phyloP scores from a whole-genome alignment of 1,140 invertebrate species.

The Prorops nasuta region DNA sequence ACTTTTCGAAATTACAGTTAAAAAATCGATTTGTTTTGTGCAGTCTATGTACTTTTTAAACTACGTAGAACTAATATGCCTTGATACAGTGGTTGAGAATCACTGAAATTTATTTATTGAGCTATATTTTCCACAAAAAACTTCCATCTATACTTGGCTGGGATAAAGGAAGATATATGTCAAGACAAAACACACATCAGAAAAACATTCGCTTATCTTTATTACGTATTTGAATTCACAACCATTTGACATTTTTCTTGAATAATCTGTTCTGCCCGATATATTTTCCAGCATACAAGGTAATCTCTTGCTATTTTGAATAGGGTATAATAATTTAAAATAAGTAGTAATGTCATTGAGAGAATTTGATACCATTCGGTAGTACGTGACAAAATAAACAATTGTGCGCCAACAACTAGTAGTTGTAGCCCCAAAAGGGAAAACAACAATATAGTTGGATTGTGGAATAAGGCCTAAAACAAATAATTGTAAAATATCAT shows the following conservation, averaged over 20 bases:
- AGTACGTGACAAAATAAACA: slow-evolving; percentile 74
- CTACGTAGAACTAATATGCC: too few relatives aligned
- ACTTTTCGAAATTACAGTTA: too few relatives aligned
- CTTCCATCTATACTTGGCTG: too few relatives aligned
- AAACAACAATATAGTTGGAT: slow-evolving; percentile 80
- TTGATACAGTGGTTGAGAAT: too few relatives aligned
- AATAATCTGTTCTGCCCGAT: slow-evolving; percentile 71
- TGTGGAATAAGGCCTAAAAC: slow-evolving; percentile 80
- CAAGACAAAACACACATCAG: too few relatives aligned
- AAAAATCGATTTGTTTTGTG: too few relatives aligned
- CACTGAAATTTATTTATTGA: too few relatives aligned
- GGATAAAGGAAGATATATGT: too few relatives aligned
- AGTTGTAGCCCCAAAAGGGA: slow-evolving; percentile 73
- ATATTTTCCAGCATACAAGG: slow-evolving; percentile 79
- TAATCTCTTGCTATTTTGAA: slow-evolving; percentile 87
- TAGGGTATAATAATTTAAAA: slow-evolving; percentile 88
- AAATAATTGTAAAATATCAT: slow-evolving; percentile 7
- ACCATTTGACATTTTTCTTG: slow-evolving; percentile 54
- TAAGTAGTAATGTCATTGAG: slow-evolving; percentile 78
- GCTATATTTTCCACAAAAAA: too few relatives aligned
- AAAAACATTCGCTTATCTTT: too few relatives aligned
- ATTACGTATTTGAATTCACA: slow-evolving; percentile 21
- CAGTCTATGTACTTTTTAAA: too few relatives aligned
- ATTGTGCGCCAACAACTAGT: slow-evolving; percentile 71
- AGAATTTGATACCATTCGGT: slow-evolving; percentile 90